Conservation (phyloP, 2,888 invertebrate species). For the Toxonevra muliebris region DNA sequence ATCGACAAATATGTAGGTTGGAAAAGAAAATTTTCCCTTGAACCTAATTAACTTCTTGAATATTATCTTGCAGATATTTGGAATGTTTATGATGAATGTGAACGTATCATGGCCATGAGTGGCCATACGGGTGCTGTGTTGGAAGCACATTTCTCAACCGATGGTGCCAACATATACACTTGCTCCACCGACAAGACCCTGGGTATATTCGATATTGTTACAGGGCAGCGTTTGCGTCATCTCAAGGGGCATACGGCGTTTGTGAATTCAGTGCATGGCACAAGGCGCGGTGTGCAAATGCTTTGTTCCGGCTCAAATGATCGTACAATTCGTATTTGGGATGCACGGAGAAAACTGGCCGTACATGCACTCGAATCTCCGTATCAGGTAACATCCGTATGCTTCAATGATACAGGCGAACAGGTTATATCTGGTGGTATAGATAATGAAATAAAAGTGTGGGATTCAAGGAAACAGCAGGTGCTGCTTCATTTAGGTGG, state of each 20-base stretch:
- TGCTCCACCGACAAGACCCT: conserved; percentile 95
- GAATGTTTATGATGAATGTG: conserved; percentile 98
- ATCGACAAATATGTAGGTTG: conserved; percentile 89
- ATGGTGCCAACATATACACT: conserved; percentile 85
- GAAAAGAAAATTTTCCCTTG: not conserved
- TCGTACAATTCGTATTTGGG: conserved; percentile 90
- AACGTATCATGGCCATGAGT: conserved; percentile 91
- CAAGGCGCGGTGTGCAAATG: conserved; percentile 85
- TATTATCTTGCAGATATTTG: conserved; percentile 75
- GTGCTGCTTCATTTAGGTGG: conserved; percentile 87
- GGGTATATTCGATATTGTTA: conserved; percentile 94
- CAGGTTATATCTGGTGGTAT: conserved; percentile 95
- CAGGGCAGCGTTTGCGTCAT: conserved; percentile 87
- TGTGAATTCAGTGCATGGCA: conserved; percentile 76
- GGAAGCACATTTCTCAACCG: conserved; percentile 89
- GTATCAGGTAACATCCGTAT: conserved; percentile 85
- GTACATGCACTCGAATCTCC: conserved; percentile 76
- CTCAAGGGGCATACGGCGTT: conserved; percentile 84
- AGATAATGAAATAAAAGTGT: conserved; percentile 97
- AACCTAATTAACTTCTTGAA: not conserved
- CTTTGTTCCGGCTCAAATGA: conserved; percentile 96
- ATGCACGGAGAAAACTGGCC: conserved; percentile 86
- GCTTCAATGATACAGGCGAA: conserved; percentile 96
- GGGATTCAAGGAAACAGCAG: conserved; percentile 90
- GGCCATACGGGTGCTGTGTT: conserved; percentile 96